Evolutionary conservation across 2,113 vertebrate species (phyloP).

Genomic region (Cottus gobio): DNA sequence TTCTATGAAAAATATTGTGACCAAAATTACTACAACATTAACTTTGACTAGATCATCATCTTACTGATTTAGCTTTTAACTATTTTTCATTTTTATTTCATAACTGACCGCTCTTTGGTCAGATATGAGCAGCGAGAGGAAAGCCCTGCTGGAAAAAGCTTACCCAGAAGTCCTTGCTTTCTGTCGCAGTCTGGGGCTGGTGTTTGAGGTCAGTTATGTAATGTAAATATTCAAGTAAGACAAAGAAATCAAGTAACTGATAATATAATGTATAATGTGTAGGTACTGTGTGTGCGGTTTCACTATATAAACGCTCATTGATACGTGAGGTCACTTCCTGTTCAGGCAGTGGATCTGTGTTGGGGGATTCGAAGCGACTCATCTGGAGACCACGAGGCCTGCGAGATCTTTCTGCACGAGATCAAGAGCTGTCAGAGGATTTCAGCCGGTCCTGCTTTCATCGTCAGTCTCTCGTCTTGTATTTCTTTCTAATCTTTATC

Average conservation of each 20-base stretch:
- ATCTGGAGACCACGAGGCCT: conserved; percentile 74
- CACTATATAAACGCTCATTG: background rate
- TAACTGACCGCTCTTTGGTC: conserved; percentile 6
- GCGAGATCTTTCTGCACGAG: conserved; percentile 85
- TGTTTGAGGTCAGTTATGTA: conserved; percentile 82
- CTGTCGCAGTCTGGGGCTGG: conserved; percentile 84
- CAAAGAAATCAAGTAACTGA: background rate
- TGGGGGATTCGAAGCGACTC: conserved; percentile 80
- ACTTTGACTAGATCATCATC: background rate
- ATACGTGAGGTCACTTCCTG: conserved; percentile 12
- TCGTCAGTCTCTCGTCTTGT: conserved; percentile 78
- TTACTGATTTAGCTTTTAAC: background rate
- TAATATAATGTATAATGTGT: background rate
- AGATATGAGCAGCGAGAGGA: conserved; percentile 88
- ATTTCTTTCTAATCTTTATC: no score
- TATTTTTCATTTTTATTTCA: background rate
- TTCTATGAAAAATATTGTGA: background rate
- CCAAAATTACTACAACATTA: background rate
- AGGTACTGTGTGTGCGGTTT: background rate
- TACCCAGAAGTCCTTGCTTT: conserved; percentile 83
- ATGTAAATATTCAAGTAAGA: background rate
- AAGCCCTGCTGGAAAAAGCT: conserved; percentile 79
- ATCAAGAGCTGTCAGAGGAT: conserved; percentile 75
- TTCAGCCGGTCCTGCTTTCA: conserved; percentile 83
- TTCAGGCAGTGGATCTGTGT: conserved; percentile 86